A percentile compares a stretch with the other conserved stretches of the same genome.
Conservation (phyloP, 2,888 invertebrate genomes). For the Troides oblongomaculatus region DNA sequence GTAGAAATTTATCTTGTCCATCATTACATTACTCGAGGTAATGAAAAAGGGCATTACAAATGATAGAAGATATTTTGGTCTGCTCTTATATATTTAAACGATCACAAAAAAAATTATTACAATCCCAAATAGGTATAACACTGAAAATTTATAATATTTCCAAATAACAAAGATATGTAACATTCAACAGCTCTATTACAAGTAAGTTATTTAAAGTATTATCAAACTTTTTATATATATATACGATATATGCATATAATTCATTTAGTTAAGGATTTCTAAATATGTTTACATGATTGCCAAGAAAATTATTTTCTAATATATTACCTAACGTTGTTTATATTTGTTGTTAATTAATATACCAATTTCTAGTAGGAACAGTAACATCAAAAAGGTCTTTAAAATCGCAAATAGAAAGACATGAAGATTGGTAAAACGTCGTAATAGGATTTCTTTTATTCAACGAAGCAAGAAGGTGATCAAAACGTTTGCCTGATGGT, state of each 20-base stretch:
- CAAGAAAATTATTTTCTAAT: background rate
- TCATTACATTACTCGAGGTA: slow-evolving; percentile 36
- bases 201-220: background rate
- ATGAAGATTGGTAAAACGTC: too few relatives aligned
- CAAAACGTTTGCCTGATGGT: too few relatives aligned
- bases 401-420: too few relatives aligned
- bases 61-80: slow-evolving; percentile 22
- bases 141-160: slow-evolving; percentile 6
- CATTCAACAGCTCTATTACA: background rate
- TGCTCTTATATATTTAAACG: slow-evolving; percentile 24
- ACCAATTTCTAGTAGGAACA: background rate
- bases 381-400: too few relatives aligned
- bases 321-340: background rate
- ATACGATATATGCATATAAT: background rate
- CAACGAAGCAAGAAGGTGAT: too few relatives aligned
- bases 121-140: slow-evolving; percentile 14
- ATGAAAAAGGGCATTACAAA: slow-evolving; percentile 33
- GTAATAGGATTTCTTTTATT: too few relatives aligned
- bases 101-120: slow-evolving; percentile 11
- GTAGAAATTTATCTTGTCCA: slow-evolving; percentile 45
- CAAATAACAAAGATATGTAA: slow-evolving; percentile 32
- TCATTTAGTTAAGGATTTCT: background rate
- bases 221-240: background rate
- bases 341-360: background rate
- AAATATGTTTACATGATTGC: background rate